phyloP scores from a whole-genome alignment of 2,113 vertebrate genomes.

The Tringa solitaria region DNA sequence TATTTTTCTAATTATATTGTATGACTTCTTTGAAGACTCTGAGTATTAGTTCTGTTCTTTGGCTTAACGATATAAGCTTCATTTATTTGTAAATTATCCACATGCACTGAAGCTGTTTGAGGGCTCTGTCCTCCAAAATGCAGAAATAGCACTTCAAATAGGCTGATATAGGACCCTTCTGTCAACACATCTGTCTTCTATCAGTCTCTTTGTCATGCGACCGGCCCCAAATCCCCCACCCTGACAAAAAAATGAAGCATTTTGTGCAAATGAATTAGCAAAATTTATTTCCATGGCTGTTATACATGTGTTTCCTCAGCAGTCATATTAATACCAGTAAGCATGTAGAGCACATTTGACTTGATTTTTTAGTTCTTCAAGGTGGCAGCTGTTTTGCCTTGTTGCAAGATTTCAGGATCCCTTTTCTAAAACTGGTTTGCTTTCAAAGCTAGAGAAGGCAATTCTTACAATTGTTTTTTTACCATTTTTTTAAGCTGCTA shows the following conservation, averaged over 20 bases:
- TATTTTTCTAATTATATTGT: neutral
- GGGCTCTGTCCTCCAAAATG: neutral
- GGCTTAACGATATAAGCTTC: neutral
- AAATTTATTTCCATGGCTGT: neutral
- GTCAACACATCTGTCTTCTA: neutral
- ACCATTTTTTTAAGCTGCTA: neutral
- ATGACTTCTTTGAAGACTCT: neutral
- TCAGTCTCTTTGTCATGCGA: neutral
- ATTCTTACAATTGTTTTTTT: neutral
- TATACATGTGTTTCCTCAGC: neutral
- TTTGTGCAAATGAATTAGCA: neutral
- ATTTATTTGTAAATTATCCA: conserved; percentile 9
- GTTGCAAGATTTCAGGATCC: neutral
- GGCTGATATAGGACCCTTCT: neutral
- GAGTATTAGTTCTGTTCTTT: neutral
- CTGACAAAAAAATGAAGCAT: neutral
- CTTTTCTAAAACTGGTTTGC: neutral
- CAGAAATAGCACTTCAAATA: neutral
- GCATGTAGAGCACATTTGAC: neutral
- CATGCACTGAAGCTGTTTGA: neutral
- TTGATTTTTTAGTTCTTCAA: neutral
- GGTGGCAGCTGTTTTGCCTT: neutral
- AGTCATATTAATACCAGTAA: neutral
- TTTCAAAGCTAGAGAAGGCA: neutral
- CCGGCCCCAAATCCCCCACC: neutral